These are phyloP conservation scores for Dermatemys mawii DNA, from an alignment of 2,113 vertebrate genomes.

Conservation along the genomic window DNA sequence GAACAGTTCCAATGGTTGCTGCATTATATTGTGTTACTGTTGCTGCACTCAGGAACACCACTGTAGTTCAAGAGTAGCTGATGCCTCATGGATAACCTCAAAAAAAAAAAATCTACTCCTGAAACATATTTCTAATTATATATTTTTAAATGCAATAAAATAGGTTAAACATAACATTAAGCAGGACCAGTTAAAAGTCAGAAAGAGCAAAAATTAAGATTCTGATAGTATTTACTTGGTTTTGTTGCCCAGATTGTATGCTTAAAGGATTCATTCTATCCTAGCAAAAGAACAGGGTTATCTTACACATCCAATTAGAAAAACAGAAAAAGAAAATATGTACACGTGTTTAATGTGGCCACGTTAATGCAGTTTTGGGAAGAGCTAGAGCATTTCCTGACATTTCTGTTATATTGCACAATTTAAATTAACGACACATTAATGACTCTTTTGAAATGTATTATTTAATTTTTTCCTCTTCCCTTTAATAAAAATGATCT, in stretches of 20 bases:
- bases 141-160: background rate
- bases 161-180: background rate
- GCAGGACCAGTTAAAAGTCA: background rate
- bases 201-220: background rate
- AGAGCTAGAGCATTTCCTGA: background rate
- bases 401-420: background rate
- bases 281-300: background rate
- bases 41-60: rapidly evolving
- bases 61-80: background rate
- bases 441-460: background rate
- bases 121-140: background rate
- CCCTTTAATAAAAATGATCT: background rate
- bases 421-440: background rate
- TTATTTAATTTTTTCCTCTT: background rate
- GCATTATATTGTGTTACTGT: rapidly evolving
- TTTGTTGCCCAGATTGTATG: background rate
- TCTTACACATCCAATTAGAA: background rate
- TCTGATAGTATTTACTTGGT: background rate
- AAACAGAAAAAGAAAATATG: background rate
- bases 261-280: background rate
- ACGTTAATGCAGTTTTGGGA: background rate
- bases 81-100: background rate
- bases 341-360: background rate
- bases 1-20: background rate
- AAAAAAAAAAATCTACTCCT: background rate